Base-by-base conservation (phyloP, 2,797 vertebrate species). In the Gymnoscopelus braueri region DNA sequence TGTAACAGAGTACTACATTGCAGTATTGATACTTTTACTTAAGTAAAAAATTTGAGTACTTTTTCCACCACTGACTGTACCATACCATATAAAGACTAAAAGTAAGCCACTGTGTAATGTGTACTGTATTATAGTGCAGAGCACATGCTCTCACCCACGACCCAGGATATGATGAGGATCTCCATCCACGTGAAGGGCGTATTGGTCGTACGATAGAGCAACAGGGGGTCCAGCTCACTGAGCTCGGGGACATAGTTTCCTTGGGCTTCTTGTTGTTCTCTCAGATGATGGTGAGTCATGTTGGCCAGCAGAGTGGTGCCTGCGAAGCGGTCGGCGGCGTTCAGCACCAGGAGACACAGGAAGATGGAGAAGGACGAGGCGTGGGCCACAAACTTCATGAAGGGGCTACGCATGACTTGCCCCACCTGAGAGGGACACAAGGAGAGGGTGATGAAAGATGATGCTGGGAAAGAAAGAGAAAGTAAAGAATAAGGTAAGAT, bases 131-230 rank as follows among this genome's bases (percentile, higher is more conserved):
- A 19, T 19, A 1, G 39, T 51, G 1, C 50, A 51, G 5, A 51
- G 50, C 14, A 3, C n/a, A 52, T 8, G 14, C 14, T 3, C 91
- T 88, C 80, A 99, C 98, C 98, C 91, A 97, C 93, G 89, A 99
- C 96, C 98, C 98, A 99, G 79, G 95, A 97, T 83, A 99, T 96
- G 78, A 99, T 99, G 80, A 99, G 95, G 87, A 96, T 93, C 88
- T 99, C 98, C 96, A 98, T 99, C 97, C 97, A 98, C 0, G 97
- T 98, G 91, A 99, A 98, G 68, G 95, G 94, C 0, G 98, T 98
- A 2, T 97, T 99, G 89, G 97, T 98, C 95, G 96, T 96, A 60
- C 98, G 95, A 90, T 96, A 97, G 62, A 99, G 94, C 87, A 98
- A 94, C 75, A 93, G 93, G 6, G 94, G 94, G 66, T 96, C 83